Conservation (phyloP, 1,140 invertebrate species). For the Sminthurides bifidus region DNA sequence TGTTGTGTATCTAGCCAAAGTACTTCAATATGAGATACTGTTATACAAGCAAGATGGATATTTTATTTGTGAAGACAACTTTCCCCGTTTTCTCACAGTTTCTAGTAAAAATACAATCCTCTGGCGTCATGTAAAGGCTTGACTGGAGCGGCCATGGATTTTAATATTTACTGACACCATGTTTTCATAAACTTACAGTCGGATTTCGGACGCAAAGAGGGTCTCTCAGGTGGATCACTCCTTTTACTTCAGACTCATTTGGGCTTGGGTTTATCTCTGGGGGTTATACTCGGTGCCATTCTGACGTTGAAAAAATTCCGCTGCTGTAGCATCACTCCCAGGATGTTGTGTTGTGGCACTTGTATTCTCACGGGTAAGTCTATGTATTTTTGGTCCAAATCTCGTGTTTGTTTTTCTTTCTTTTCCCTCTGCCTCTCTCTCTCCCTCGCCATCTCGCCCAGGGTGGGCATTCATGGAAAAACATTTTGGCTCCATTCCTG, state of each 20-base stretch:
- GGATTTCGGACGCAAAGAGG: constrained; percentile 28
- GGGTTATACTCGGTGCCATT: constrained; percentile 30
- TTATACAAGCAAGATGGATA: not conserved
- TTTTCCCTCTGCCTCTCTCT: not conserved
- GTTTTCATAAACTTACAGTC: constrained; percentile 14
- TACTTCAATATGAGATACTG: not conserved
- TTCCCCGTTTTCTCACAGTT: not conserved
- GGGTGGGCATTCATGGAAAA: not conserved
- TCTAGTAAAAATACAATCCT: not conserved
- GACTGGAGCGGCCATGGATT: not conserved
- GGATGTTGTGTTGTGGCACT: constrained; percentile 24
- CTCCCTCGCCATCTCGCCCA: not conserved
- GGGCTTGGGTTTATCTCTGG: constrained; percentile 25
- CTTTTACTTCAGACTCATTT: constrained; percentile 31
- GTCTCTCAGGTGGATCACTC: constrained; percentile 23
- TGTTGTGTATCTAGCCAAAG: too few relatives aligned
- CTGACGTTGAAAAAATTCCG: constrained; percentile 30
- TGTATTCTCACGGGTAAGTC: constrained; percentile 10
- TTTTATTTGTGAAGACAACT: not conserved
- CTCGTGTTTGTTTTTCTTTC: not conserved
- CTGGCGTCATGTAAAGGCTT: not conserved
- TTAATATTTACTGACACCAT: not conserved
- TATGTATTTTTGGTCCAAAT: too few relatives aligned
- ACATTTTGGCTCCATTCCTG: too few relatives aligned
- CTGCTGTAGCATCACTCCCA: constrained; percentile 24